A percentile compares a stretch with the other conserved stretches of the same genome.
Evolutionary conservation across 2,113 vertebrate genomes (phyloP).

Genomic region (Leptodactylus fuscus): DNA sequence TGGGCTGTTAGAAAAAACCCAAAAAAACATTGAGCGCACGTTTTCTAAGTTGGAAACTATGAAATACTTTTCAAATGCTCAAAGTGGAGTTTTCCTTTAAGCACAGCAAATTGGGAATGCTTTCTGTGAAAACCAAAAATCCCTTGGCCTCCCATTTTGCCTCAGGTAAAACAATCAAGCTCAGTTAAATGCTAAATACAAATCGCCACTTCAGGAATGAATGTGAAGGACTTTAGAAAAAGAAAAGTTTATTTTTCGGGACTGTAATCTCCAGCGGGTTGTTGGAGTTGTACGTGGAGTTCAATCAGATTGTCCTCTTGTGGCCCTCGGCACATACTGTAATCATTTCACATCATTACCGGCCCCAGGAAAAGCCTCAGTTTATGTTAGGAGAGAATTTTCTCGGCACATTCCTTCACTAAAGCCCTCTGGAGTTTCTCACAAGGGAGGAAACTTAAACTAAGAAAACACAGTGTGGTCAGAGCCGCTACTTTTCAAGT

Average conservation of each 20-base stretch:
- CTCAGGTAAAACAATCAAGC: background rate
- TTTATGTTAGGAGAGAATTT: slow-evolving; percentile 29
- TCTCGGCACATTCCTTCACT: slow-evolving; percentile 33
- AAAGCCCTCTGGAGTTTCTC: slow-evolving; percentile 28
- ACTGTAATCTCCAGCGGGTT: slow-evolving; percentile 43
- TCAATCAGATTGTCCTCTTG: slow-evolving; percentile 42
- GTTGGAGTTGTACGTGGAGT: slow-evolving; percentile 24
- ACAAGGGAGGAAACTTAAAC: slow-evolving; percentile 11
- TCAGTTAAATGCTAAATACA: background rate
- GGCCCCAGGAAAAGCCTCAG: slow-evolving; percentile 29
- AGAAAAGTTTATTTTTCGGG: slow-evolving; percentile 28
- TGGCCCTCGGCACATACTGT: slow-evolving; percentile 45
- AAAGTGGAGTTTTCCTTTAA: background rate
- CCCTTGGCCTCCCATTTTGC: background rate
- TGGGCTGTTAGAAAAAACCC: background rate
- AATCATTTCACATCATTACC: slow-evolving; percentile 50
- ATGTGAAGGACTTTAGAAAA: slow-evolving; percentile 9
- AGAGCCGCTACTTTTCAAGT: background rate
- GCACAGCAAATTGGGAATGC: background rate
- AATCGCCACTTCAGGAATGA: slow-evolving; percentile 1
- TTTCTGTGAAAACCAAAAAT: background rate
- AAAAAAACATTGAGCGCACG: background rate
- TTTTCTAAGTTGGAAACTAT: background rate
- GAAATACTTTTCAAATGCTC: background rate
- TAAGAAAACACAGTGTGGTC: background rate